Base-by-base conservation (phyloP, 2,797 vertebrate genomes). In the Gallinago nigripennis region DNA sequence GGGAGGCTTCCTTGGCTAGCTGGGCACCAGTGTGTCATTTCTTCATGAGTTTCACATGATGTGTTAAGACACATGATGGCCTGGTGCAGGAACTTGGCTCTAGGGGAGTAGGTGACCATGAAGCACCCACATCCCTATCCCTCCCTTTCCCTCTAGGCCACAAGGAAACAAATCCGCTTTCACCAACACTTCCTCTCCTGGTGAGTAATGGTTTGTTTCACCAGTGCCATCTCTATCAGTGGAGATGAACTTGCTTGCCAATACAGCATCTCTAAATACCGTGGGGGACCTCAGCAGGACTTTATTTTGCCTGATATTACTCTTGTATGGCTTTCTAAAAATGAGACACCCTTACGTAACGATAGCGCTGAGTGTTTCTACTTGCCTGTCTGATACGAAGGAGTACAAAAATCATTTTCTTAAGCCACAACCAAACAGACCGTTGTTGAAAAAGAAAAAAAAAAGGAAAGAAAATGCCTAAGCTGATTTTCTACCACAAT, bases 11-110 rank as follows among this genome's bases (percentile, higher is more conserved):
- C 77, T 43, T 43, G 19, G 20, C 27, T 45, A 3, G 0, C 28
- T 70, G 70, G 46, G 20, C 57, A 75, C 14, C 53, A 39, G 18
- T 0, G 0, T 3, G n/a, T 39, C 19, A 46, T 64, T 64, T 68
- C 35, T 35, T 37, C 8, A 5, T 13, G 3, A 53, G 28, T 30
- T 82, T 56, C 85, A 64, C 21, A 5, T 8, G 16, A 46, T 0
- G 1, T 35, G 21, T 28, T 48, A 50, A 64, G 30, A 45, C 53
- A 88, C 18, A 11, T 2, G 4, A 21, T 7, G 16, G 33, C 9
- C 43, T 30, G 8, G 24, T 56, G 45, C 39, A 73, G 19, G 31
- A 69, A 64, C 28, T 43, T 10, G 19, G 33, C 51, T 23, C 10
- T 1, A 50, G 13, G 20, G 48, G 37, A 83, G 6, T 7, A 80